These are phyloP conservation scores for Cantharis rustica DNA, from an alignment of 2,888 invertebrate genomes.

Conservation along the genomic window DNA sequence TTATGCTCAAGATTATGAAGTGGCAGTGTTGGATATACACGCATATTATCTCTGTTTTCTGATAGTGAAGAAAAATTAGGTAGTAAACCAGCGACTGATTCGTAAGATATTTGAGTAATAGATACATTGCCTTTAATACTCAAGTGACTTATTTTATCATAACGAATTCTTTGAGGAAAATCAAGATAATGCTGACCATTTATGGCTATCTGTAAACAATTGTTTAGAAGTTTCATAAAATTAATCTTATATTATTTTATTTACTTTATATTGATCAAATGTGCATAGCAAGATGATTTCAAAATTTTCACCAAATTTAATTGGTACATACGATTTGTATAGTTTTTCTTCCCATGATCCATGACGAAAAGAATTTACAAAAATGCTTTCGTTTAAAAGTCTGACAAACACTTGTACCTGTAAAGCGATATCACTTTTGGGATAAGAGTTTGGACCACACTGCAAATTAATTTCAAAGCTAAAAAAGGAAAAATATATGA, in stretches of 20 bases:
- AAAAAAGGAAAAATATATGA: constrained; percentile 10
- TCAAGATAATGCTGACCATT: constrained; percentile 81
- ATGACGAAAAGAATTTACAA: constrained; percentile 62
- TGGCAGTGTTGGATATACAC: neutral
- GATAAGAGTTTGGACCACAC: constrained; percentile 65
- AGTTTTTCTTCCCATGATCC: constrained; percentile 67
- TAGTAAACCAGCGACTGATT: constrained; percentile 50
- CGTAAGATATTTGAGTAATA: constrained; percentile 69
- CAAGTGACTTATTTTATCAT: constrained; percentile 67
- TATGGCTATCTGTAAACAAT: constrained; percentile 67
- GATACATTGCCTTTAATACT: constrained; percentile 79
- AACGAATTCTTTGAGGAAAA: constrained; percentile 74
- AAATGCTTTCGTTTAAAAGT: constrained; percentile 60
- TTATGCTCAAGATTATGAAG: neutral
- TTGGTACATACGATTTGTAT: constrained; percentile 61
- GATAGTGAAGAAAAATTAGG: too few species aligned
- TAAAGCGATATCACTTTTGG: constrained; percentile 77
- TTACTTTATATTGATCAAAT: constrained; percentile 46
- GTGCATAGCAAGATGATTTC: constrained; percentile 76
- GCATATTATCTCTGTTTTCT: neutral
- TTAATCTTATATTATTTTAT: neutral
- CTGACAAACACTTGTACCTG: constrained; percentile 66
- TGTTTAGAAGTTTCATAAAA: neutral
- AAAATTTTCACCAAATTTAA: constrained; percentile 67
- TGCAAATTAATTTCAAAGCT: constrained; percentile 80